These are phyloP conservation scores for Malacoctenus gilli DNA, from an alignment of 2,797 vertebrate species.

Conservation along the genomic window DNA sequence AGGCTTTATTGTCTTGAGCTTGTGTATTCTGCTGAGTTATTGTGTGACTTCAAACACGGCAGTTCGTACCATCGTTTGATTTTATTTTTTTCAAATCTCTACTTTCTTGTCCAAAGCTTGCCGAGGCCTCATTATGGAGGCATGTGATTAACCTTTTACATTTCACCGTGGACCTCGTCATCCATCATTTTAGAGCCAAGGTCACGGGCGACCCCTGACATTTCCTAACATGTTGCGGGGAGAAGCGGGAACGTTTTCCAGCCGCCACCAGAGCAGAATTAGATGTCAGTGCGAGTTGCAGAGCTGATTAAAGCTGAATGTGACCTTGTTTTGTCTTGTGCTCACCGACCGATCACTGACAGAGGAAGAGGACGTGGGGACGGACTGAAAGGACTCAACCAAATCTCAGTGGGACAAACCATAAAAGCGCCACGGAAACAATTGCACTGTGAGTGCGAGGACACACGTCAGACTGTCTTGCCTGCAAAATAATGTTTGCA, in stretches of 20 bases:
- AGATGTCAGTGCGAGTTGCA: conserved; percentile 10
- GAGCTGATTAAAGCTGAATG: conserved; percentile 8
- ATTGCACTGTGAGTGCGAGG: neutral
- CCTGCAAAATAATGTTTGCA: conserved; percentile 26
- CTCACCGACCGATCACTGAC: conserved; percentile 12
- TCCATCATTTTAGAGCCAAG: conserved; percentile 44
- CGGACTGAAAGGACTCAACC: conserved; percentile 6
- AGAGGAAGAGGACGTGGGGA: conserved; percentile 1
- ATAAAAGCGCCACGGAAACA: conserved; percentile 10
- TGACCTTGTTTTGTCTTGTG: conserved; percentile 33
- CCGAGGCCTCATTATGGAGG: conserved; percentile 21
- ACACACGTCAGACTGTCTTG: neutral
- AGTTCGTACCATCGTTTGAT: too few relatives aligned
- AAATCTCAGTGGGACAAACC: neutral
- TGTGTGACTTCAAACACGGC: neutral
- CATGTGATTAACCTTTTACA: conserved; percentile 40
- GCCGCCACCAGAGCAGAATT: conserved; percentile 5
- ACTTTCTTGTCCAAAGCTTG: conserved; percentile 21
- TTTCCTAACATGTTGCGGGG: conserved; percentile 5
- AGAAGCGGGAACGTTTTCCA: conserved; percentile 12
- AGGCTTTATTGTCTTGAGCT: neutral
- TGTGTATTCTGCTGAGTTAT: neutral
- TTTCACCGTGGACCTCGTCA: conserved; percentile 26
- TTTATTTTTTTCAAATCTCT: conserved; percentile 29
- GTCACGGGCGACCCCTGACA: conserved; percentile 30